Evolutionary conservation across 2,888 invertebrate species (phyloP), one percentile per base, ranked within the genome.

Genomic region (Hecatera dysodea): DNA sequence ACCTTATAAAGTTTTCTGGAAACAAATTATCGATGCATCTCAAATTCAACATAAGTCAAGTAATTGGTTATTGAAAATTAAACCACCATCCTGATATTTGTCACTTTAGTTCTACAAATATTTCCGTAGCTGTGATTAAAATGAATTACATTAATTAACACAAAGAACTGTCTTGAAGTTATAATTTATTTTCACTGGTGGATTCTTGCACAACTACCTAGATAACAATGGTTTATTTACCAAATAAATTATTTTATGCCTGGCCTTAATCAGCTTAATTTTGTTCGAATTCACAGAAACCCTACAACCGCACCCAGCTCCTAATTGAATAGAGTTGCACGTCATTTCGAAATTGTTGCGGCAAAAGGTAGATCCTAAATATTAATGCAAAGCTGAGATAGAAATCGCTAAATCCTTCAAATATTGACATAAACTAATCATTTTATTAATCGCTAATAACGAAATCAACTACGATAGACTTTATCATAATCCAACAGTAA

Each of bases 371-470:
- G 36, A 56, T 67, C 17, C 27, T 56, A 48, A 19, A 22, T 9
- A 74, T 50, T 57, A 72, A 65, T 44, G 48, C 73, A 22, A 72
- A 72, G 48, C 36, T 50, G 0, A 72, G 66, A 72, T 74, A 74
- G 44, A 46, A 33, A 70, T 76, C 59, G 0, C 36, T 2, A 24
- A 59, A 59, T 62, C 59, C 48, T 63, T 69, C 33, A 52, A 66
- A 72, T 44, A 75, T 75, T 75, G 39, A 22, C 50, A 76, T 72
- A 63, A 63, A 76, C 46, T 52, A 66, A 66, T 62, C 9, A 57
- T 53, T 55, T 59, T 65, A 50, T 57, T 44, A 29, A 63, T 66
- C 48, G 12, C 27, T 44, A 53, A 29, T 22, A 33, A 33, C 19
- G 17, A 59, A 53, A 63, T 63, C 52, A 44, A 36, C 33, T 55